Conservation (phyloP, 2,888 invertebrate species). For the Chymomyza fuscimana region DNA sequence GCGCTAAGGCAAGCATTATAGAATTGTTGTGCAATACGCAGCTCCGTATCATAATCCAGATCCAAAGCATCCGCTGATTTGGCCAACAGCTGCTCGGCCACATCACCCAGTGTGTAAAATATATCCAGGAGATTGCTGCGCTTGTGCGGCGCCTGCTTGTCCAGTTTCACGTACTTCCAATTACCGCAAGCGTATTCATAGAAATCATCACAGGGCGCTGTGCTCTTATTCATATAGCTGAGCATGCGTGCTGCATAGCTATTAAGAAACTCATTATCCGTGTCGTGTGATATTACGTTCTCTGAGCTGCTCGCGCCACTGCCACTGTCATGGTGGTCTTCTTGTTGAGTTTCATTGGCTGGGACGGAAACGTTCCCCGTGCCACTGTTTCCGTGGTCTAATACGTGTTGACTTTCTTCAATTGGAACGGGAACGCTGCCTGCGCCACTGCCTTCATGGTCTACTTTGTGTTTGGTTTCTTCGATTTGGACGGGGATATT, state of each 20-base stretch:
- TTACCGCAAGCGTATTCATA: constrained; percentile 77
- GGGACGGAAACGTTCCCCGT: too few species aligned
- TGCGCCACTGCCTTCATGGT: too few species aligned
- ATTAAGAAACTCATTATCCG: constrained; percentile 41
- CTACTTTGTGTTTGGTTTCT: too few species aligned
- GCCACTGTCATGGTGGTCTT: too few species aligned
- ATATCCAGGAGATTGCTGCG: constrained; percentile 72
- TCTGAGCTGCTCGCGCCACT: too few species aligned
- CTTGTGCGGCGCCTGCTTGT: constrained; percentile 53
- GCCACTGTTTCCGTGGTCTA: too few species aligned
- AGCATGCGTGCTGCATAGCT: constrained; percentile 67
- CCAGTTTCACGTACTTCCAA: constrained; percentile 63
- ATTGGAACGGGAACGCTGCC: neutral
- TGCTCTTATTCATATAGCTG: constrained; percentile 72
- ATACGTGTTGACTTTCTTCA: neutral
- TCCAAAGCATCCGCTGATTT: constrained; percentile 45
- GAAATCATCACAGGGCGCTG: constrained; percentile 75
- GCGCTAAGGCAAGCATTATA: constrained; percentile 66
- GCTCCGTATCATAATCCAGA: constrained; percentile 54
- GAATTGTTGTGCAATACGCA: constrained; percentile 65
- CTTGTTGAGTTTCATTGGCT: too few species aligned
- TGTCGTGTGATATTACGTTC: constrained; percentile 20
- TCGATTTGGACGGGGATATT: too few species aligned
- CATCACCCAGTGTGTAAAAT: constrained; percentile 53
- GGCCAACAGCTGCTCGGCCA: constrained; percentile 49